These are phyloP conservation scores for Acridotheres tristis DNA, from an alignment of 2,797 vertebrate genomes.

Conservation along the genomic window DNA sequence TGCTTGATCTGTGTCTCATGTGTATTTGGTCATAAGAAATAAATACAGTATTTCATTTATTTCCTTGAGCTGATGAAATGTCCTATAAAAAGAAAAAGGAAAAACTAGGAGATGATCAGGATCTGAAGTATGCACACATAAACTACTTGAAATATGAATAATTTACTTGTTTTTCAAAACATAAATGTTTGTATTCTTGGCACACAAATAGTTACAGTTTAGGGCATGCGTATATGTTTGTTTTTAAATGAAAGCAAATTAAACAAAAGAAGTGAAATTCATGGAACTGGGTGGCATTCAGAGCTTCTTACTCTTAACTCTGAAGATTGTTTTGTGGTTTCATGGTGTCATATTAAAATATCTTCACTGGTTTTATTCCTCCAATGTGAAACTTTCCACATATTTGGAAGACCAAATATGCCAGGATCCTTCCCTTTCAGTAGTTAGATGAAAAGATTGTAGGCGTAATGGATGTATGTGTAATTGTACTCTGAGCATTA, in stretches of 20 bases:
- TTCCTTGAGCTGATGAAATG: neutral
- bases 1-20: neutral
- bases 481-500: constrained; percentile 11
- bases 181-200: neutral
- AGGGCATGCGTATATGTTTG: neutral
- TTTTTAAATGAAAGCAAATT: constrained; percentile 21
- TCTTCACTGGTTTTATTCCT: neutral
- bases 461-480: neutral
- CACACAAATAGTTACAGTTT: neutral
- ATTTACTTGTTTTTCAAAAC: neutral
- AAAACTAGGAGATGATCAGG: neutral
- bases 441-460: constrained; percentile 33
- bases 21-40: neutral
- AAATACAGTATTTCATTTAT: neutral
- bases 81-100: neutral
- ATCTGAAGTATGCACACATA: neutral
- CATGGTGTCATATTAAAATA: neutral
- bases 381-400: neutral
- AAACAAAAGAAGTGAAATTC: neutral
- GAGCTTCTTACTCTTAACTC: neutral
- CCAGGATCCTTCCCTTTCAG: neutral
- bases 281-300: neutral
- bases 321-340: neutral
- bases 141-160: neutral
- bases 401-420: neutral